These are phyloP conservation scores for Alitta virens DNA, from an alignment of 2,888 invertebrate genomes.

Conservation along the genomic window DNA sequence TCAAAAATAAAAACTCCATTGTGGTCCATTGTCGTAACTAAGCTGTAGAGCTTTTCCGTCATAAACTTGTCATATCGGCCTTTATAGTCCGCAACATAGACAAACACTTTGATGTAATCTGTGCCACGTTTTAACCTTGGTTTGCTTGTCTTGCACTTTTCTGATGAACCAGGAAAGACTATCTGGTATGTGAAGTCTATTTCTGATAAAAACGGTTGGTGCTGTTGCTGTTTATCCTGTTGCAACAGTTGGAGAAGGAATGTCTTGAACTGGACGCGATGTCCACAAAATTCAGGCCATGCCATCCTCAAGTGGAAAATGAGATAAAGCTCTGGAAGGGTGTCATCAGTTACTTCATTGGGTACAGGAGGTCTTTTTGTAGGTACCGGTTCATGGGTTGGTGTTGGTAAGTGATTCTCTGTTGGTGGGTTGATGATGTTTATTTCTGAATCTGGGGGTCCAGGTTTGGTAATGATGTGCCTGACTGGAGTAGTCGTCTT, in stretches of 20 bases:
- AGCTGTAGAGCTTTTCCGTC: not conserved
- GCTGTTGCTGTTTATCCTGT: not conserved
- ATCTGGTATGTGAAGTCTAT: not conserved
- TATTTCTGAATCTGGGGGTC: no score
- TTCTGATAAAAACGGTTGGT: not conserved
- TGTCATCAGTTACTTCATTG: no score
- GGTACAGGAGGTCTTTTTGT: no score
- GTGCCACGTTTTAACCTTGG: not conserved
- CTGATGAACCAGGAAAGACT: not conserved
- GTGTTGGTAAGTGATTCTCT: no score
- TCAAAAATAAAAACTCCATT: no score
- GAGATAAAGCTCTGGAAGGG: not conserved
- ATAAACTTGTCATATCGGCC: constrained; percentile 3
- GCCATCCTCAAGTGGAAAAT: not conserved
- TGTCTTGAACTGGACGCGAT: not conserved
- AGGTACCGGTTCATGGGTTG: no score
- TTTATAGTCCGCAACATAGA: constrained; percentile 4
- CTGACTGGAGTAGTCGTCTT: no score
- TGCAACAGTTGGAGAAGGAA: not conserved
- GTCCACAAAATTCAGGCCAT: not conserved
- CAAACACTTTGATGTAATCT: constrained; percentile 2
- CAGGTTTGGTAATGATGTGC: no score
- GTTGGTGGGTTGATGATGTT: no score
- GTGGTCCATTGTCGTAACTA: no score
- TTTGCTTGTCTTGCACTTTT: not conserved